Evolutionary conservation across 2,888 invertebrate genomes (phyloP).

Genomic region (Andrena camellia): DNA sequence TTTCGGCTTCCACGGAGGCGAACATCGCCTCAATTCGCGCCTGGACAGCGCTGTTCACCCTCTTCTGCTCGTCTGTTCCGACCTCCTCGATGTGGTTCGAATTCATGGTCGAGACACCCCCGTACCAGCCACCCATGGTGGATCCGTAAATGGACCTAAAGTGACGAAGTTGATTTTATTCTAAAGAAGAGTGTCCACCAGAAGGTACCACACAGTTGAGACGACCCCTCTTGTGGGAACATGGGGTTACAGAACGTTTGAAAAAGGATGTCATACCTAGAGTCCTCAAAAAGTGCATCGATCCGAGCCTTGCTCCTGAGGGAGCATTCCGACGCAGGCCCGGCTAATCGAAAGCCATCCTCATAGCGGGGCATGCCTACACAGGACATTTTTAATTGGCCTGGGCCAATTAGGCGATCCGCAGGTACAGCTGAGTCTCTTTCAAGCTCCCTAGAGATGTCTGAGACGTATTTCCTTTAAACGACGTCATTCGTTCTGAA

Average conservation of each 20-base stretch:
- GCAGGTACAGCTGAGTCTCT: not conserved
- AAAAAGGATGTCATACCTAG: slow-evolving; percentile 80
- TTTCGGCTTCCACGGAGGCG: slow-evolving; percentile 84
- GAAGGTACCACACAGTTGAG: not conserved
- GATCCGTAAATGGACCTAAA: slow-evolving; percentile 86
- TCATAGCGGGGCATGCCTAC: slow-evolving; percentile 78
- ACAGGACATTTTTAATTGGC: slow-evolving; percentile 55
- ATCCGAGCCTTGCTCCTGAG: slow-evolving; percentile 86
- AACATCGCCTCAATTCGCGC: slow-evolving; percentile 95
- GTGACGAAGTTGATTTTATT: not conserved
- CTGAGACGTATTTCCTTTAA: not conserved
- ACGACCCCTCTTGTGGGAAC: not conserved
- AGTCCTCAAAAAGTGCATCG: slow-evolving; percentile 93
- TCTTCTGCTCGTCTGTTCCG: slow-evolving; percentile 82
- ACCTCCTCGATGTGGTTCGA: slow-evolving; percentile 77
- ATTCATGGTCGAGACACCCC: slow-evolving; percentile 66
- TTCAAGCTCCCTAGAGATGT: slow-evolving; percentile 24
- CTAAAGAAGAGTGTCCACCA: not conserved
- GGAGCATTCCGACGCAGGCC: slow-evolving; percentile 82
- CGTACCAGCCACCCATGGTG: slow-evolving; percentile 77
- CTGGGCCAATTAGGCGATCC: slow-evolving; percentile 7
- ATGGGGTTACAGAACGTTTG: too few relatives aligned
- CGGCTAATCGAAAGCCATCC: slow-evolving; percentile 81
- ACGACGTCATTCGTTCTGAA: slow-evolving; percentile 65
- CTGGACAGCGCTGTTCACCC: slow-evolving; percentile 91